Percentiles rank a stretch among this genome's conserved stretches.
phyloP scores from a whole-genome alignment of 2,888 invertebrate genomes.

The Ernsta delagoae region DNA sequence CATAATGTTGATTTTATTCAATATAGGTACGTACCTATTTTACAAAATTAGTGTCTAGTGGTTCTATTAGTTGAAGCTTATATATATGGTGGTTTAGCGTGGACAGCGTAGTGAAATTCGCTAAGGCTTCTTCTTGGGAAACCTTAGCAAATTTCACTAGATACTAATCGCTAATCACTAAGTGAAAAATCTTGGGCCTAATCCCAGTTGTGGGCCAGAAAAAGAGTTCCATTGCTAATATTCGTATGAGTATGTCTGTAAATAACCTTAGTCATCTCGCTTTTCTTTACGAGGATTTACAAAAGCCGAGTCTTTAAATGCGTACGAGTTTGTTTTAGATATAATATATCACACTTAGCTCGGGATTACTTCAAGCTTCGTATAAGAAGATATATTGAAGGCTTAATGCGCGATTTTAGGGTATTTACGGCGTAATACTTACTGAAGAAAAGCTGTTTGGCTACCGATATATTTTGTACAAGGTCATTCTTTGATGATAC shows the following conservation, averaged over 20 bases:
- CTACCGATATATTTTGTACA: conserved; percentile 21
- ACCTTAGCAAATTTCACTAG: no score
- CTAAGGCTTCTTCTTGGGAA: no score
- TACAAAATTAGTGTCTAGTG: no score
- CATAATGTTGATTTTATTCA: no score
- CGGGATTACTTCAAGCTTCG: conserved; percentile 67
- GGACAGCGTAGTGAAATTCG: no score
- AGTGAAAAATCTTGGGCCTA: no score
- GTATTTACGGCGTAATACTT: conserved; percentile 33
- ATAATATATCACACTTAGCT: conserved; percentile 75
- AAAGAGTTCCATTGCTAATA: no score
- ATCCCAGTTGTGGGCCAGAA: no score
- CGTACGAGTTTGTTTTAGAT: conserved; percentile 57
- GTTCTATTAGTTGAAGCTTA: no score
- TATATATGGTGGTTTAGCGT: no score
- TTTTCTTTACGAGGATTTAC: conserved; percentile 40
- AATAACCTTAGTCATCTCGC: conserved; percentile 17
- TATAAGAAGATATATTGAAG: conserved; percentile 64
- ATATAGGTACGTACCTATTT: no score
- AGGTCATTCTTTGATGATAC: conserved; percentile 12
- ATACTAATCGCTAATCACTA: no score
- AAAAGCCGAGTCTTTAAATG: conserved; percentile 39
- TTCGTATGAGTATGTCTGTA: background rate
- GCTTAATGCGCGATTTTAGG: conserved; percentile 49
- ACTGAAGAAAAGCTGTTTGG: conserved; percentile 22